A percentile compares a stretch with the other conserved stretches of the same genome.
Conservation (phyloP, 2,797 vertebrate genomes). For the Natrix natrix region DNA sequence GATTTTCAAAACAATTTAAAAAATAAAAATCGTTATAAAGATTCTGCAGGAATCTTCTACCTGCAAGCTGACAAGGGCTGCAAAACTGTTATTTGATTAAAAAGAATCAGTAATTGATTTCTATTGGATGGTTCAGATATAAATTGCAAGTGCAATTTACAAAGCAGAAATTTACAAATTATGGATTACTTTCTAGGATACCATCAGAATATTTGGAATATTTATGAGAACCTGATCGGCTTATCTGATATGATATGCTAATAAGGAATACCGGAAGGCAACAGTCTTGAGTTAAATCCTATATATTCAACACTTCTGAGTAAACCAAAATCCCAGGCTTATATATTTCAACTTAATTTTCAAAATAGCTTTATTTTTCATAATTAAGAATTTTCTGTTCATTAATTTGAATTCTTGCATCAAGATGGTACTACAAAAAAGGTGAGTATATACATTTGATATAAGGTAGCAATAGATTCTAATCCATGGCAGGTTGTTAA, state of each 20-base stretch:
- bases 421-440: neutral
- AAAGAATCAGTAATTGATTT: neutral
- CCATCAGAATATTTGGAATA: neutral
- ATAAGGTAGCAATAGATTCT: neutral
- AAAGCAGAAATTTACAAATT: neutral
- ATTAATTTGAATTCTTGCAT: neutral
- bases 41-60: neutral
- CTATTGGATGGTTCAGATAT: neutral
- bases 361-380: neutral
- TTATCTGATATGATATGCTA: neutral
- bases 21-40: neutral
- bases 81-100: neutral
- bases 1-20: neutral
- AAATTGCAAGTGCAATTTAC: neutral
- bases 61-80: neutral
- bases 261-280: neutral
- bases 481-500: neutral
- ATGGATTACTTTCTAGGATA: neutral
- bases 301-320: neutral
- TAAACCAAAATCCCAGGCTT: neutral
- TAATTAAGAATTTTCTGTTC: neutral
- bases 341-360: neutral
- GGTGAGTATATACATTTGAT: neutral
- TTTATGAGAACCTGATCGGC: neutral
- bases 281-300: neutral